Base-by-base conservation (phyloP, 2,797 vertebrate species). In the Agapornis canus region DNA sequence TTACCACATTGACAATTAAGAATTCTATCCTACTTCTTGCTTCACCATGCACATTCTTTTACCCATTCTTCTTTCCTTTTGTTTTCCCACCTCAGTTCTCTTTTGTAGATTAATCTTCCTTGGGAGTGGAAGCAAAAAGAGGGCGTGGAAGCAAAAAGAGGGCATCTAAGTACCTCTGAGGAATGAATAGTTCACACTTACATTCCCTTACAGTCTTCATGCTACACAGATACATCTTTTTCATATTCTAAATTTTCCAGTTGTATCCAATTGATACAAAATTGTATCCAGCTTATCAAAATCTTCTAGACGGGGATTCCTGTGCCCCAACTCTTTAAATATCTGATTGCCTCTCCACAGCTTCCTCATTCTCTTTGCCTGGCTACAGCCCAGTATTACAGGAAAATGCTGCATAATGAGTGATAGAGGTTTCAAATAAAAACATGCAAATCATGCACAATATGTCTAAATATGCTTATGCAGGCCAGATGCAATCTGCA, bases 371-470 rank as follows among this genome's bases (percentile, higher is more conserved):
- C 82, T 92, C 61, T 96, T 63, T 94, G 84, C 85, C 70, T 96
- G 91, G 94, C 89, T 95, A 73, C 69, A 91, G 69, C 39, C 63
- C 85, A 83, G 51, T 56, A 51, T 52, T 80, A 90, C 78, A 88
- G 93, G 82, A 95, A 63, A 97, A 82, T 66, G 82, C 57, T 86
- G 81, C 91, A 95, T 65, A 94, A 94, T 59, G 75, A 81, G 83
- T 15, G 40, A 95, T 69, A 93, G 75, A 90, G 45, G 21, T 81
- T 93, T 93, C 92, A 96, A 96, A 97, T 94, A 75, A 95, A 97
- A 97, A 96, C 78, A 96, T 96, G 82, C 87, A 97, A 97, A 96
- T 93, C 76, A 90, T 92, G 65, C 85, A 97, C 73, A 92, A 91
- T 91, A 78, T 88, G 60, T 95, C 81, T 90, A 96, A 96, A 93